Evolutionary conservation across 2,113 vertebrate genomes (phyloP), one percentile per base, ranked within the genome.

Genomic region (Podarcis muralis): DNA sequence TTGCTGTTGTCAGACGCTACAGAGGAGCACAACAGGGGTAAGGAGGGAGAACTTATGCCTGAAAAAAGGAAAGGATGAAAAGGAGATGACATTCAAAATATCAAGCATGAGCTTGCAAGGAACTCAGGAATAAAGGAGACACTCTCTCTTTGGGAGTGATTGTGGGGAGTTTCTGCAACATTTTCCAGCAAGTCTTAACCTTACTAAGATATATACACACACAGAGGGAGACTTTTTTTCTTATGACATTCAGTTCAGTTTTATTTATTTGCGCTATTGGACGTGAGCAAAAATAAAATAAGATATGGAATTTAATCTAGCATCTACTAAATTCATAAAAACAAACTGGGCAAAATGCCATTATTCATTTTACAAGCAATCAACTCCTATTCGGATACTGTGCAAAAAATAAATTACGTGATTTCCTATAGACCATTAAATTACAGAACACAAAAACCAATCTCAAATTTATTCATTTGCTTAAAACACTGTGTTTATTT

Each of bases 401-500:
- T 93, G 83, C 87, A 90, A 94, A 94, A 93, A 57, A 91, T 87
- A 91, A 92, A 81, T 7, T 25, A 89, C 71, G 88, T 92, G 69
- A 93, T 93, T 93, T 96, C 90, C 81, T 93, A 84, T 91, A 94
- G 91, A 13, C 76, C 71, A 83, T 40, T 88, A 89, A 95, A 95
- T 92, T 93, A 89, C 22, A 22, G 80, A 87, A 92, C 93, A 92
- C 72, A 91, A 92, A 95, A 91, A 91, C 95, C 90, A 96, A 95
- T 95, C 94, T 68, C 35, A 66, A 87, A 81, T 87, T 30, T 93
- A 96, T 94, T 65, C 92, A 90, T 94, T 88, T 85, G 90, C 88
- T 96, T 96, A 95, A 95, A 96, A 96, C 90, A 96, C 91, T 77
- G 23, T 87, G 40, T 91, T 94, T 90, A 93, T 68, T 91, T 89